phyloP scores from a whole-genome alignment of 1,140 invertebrate species.

The Atopsyche davidsoni region DNA sequence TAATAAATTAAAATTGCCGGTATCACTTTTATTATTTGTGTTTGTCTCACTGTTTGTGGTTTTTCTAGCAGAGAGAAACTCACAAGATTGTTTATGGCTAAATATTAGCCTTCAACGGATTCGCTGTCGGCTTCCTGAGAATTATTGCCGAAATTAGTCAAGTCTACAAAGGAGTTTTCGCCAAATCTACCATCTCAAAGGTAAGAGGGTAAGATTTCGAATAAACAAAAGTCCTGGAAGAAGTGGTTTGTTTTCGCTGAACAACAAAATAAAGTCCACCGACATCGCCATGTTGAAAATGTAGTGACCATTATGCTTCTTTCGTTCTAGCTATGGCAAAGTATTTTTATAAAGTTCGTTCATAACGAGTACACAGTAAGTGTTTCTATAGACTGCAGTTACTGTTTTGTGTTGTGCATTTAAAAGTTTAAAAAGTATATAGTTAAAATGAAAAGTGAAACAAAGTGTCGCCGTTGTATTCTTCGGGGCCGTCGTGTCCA shows the following conservation, averaged over 20 bases:
- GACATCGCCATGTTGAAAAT: conserved; percentile 19
- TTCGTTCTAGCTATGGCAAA: conserved; percentile 22
- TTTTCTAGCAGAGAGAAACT: too few species aligned
- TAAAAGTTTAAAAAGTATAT: conserved; percentile 20
- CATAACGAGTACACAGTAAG: conserved; percentile 22
- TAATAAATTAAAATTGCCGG: too few species aligned
- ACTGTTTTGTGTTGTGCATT: conserved; percentile 26
- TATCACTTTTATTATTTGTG: too few species aligned
- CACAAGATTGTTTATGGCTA: too few species aligned
- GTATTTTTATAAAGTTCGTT: conserved; percentile 19
- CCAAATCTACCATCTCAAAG: conserved; percentile 23
- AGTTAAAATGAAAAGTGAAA: conserved; percentile 27
- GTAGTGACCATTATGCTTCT: conserved; percentile 24
- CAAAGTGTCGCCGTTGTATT: conserved; percentile 23
- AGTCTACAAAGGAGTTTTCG: conserved; percentile 15
- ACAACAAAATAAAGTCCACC: conserved; percentile 8
- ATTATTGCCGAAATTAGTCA: conserved; percentile 15
- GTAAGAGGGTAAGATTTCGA: conserved; percentile 24
- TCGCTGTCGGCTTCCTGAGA: conserved; percentile 20
- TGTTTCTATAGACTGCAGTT: conserved; percentile 22
- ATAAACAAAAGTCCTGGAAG: conserved; percentile 13
- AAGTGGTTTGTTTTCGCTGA: conserved; percentile 16
- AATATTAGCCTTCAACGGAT: conserved; percentile 11
- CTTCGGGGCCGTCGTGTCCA: conserved; percentile 21
- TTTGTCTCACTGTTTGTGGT: too few species aligned